These are phyloP conservation scores for Sapajus apella DNA, from an alignment of 2,113 vertebrate species.

Conservation along the genomic window DNA sequence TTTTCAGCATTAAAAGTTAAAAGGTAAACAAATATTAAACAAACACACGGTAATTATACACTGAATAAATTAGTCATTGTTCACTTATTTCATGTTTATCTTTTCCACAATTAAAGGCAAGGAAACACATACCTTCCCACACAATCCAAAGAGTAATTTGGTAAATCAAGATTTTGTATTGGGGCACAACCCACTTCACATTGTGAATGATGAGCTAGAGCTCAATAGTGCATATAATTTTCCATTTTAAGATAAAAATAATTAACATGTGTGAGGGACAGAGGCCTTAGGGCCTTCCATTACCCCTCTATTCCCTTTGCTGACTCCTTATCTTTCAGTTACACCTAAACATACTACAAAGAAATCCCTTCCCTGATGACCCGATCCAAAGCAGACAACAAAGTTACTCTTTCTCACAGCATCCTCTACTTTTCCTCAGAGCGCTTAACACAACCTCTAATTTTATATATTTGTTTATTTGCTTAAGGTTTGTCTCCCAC, in stretches of 20 bases:
- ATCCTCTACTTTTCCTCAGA: background rate
- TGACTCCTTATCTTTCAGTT: background rate
- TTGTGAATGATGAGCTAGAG: background rate
- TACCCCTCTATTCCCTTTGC: background rate
- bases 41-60: background rate
- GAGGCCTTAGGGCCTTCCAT: background rate
- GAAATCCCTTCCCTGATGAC: background rate
- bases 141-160: background rate
- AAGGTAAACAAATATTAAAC: background rate
- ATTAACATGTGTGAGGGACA: background rate
- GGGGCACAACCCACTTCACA: too few relatives aligned
- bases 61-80: background rate
- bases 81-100: background rate
- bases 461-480: background rate
- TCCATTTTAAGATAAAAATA: slow-evolving; percentile 32
- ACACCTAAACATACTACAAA: background rate
- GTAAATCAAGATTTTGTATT: background rate
- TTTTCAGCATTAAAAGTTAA: background rate
- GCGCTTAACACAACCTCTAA: background rate
- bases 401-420: background rate
- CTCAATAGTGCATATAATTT: background rate
- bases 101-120: background rate
- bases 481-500: background rate
- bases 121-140: background rate
- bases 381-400: background rate